phyloP scores from a whole-genome alignment of 2,113 vertebrate genomes.

The Zootoca vivipara region DNA sequence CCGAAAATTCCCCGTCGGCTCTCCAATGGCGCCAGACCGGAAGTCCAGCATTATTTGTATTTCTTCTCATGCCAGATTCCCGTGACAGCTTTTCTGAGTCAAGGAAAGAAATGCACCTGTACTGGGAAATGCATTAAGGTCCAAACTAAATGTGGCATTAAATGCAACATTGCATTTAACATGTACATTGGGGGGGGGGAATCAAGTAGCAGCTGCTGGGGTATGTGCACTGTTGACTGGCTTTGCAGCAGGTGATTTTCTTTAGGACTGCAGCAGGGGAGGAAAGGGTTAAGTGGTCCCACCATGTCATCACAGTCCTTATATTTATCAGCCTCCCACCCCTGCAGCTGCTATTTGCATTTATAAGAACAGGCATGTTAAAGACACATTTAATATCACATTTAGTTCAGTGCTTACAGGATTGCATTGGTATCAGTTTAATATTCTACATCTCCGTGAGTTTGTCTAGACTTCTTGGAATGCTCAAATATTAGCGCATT shows the following conservation, averaged over 20 bases:
- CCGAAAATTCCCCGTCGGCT: no score
- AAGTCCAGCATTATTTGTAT: no score
- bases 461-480: constrained; percentile 3
- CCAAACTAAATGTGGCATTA: neutral
- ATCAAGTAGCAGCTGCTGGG: neutral
- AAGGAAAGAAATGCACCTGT: neutral
- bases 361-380: neutral
- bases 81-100: neutral
- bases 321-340: neutral
- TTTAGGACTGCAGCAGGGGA: neutral
- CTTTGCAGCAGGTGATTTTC: neutral
- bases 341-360: neutral
- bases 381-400: neutral
- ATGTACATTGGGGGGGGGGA: neutral
- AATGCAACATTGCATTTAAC: neutral
- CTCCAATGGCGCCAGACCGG: no score
- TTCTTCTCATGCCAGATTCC: neutral
- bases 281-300: neutral
- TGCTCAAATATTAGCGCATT: neutral
- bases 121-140: neutral
- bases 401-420: neutral
- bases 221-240: no score
- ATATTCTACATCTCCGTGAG: neutral
- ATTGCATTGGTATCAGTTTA: neutral
- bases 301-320: neutral